Evolutionary conservation across 2,113 vertebrate genomes (phyloP).

Genomic region (Genyomyrus donnyi): DNA sequence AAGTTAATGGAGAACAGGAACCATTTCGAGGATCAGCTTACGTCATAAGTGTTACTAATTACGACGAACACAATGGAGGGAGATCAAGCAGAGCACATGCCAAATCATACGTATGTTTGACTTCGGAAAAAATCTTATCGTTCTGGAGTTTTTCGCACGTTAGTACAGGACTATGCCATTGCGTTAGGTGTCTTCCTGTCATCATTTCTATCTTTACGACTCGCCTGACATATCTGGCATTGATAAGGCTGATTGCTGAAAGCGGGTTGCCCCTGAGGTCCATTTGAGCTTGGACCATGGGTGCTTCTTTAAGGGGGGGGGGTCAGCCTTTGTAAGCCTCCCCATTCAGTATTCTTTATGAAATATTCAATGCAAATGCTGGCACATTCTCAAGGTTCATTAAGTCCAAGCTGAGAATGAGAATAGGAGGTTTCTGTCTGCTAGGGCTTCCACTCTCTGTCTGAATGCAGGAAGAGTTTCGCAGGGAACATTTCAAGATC

Average conservation of each 20-base stretch:
- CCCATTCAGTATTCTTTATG: not conserved
- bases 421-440: not conserved
- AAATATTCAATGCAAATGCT: not conserved
- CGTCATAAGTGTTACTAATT: not conserved
- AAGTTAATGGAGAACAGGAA: not conserved
- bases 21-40: too few species aligned
- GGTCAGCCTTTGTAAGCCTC: not conserved
- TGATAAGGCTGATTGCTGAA: too few species aligned
- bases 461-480: too few species aligned
- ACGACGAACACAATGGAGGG: not conserved
- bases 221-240: not conserved
- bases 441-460: not conserved
- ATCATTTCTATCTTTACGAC: not conserved
- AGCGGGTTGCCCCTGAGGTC: too few species aligned
- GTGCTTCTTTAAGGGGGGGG: too few species aligned
- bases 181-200: too few species aligned
- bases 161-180: too few species aligned
- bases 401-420: not conserved
- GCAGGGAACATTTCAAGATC: too few species aligned
- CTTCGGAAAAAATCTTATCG: too few species aligned
- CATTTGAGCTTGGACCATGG: not conserved
- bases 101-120: not conserved
- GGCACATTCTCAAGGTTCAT: not conserved
- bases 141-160: too few species aligned
- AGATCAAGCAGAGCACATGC: not conserved